Evolutionary conservation across 2,888 invertebrate species (phyloP).

Genomic region (Caenorhabditis wallacei): DNA sequence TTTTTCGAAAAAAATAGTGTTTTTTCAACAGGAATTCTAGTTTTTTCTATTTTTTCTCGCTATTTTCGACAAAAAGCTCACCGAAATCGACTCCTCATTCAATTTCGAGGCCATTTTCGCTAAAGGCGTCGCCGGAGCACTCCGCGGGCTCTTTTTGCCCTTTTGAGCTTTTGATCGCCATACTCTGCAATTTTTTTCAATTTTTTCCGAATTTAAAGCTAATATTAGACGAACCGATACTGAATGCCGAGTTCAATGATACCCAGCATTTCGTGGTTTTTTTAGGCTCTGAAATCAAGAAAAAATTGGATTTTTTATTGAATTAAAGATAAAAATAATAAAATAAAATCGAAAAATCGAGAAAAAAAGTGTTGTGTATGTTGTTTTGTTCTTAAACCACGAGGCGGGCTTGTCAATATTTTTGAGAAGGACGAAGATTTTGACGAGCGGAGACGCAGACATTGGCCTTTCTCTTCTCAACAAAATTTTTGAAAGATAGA

Average conservation of each 20-base stretch:
- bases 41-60: not conserved
- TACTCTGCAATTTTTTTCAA: conserved; percentile 15
- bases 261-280: conserved; percentile 22
- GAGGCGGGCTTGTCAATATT: conserved; percentile 49
- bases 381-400: conserved; percentile 8
- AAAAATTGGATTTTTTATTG: not conserved
- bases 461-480: conserved; percentile 5
- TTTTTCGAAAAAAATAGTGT: no score
- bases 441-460: conserved; percentile 50
- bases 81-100: conserved; percentile 67
- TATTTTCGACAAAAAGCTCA: conserved; percentile 2
- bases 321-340: conserved; percentile 2
- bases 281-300: conserved; percentile 16
- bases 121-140: conserved; percentile 42
- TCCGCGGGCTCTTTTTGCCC: conserved; percentile 40
- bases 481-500: conserved; percentile 42
- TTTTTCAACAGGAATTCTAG: no score
- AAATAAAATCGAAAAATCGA: conserved; percentile 8
- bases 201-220: conserved; percentile 1
- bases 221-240: conserved; percentile 8
- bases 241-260: conserved; percentile 43
- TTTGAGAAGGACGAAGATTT: conserved; percentile 49
- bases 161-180: conserved; percentile 38
- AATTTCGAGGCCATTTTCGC: conserved; percentile 58
- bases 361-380: conserved; percentile 15